Percentiles rank a stretch among this genome's conserved stretches.
Conservation (phyloP, 2,888 invertebrate genomes). For the Incurvaria masculella region DNA sequence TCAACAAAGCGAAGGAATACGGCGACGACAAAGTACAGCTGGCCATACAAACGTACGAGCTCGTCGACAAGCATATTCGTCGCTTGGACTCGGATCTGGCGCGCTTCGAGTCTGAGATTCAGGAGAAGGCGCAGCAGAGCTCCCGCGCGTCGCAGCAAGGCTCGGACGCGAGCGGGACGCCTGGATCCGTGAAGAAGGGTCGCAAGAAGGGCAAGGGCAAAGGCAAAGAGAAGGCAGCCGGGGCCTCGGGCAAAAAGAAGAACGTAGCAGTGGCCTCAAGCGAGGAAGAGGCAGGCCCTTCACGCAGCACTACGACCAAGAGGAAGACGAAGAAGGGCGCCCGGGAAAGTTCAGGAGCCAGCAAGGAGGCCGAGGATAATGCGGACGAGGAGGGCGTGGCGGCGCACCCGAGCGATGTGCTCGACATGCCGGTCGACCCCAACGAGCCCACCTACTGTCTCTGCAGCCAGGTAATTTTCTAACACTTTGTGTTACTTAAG, state of each 20-base stretch:
- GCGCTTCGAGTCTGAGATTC: slow-evolving; percentile 84
- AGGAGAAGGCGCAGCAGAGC: slow-evolving; percentile 66
- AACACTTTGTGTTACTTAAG: no score
- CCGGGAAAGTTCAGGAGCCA: slow-evolving; percentile 8
- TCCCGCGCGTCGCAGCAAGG: slow-evolving; percentile 45
- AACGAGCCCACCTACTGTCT: slow-evolving; percentile 98
- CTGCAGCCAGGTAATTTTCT: slow-evolving; percentile 97
- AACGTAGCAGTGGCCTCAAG: slow-evolving; percentile 51
- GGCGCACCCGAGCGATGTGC: slow-evolving; percentile 84
- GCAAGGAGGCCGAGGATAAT: slow-evolving; percentile 23
- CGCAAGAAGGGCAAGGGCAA: slow-evolving; percentile 43
- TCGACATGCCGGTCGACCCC: slow-evolving; percentile 92
- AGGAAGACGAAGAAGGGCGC: slow-evolving; percentile 9
- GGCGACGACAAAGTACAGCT: slow-evolving; percentile 90
- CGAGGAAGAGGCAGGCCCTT: slow-evolving; percentile 40
- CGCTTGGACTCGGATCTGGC: slow-evolving; percentile 84
- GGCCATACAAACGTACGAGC: slow-evolving; percentile 88
- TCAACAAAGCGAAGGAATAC: slow-evolving; percentile 81
- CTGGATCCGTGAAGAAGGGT: slow-evolving; percentile 45
- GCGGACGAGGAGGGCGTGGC: slow-evolving; percentile 48
- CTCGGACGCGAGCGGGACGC: slow-evolving; percentile 42
- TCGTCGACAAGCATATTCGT: slow-evolving; percentile 88
- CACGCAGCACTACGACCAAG: slow-evolving; percentile 43
- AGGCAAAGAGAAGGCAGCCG: slow-evolving; percentile 17
- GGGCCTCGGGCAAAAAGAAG: slow-evolving; percentile 39